phyloP scores from a whole-genome alignment of 2,888 invertebrate species.

The Serrognathus titanus region DNA sequence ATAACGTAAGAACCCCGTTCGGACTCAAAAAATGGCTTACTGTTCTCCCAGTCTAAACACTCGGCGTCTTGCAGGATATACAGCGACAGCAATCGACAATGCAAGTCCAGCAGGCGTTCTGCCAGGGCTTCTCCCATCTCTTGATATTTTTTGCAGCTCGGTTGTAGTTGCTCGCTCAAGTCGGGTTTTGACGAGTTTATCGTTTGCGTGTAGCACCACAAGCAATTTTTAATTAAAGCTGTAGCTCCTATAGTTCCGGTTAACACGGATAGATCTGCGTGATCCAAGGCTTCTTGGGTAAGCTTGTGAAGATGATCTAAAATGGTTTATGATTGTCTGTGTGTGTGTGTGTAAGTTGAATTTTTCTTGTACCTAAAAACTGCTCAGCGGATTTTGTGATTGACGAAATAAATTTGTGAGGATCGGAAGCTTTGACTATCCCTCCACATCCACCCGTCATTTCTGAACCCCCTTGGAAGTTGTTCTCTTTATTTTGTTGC shows the following conservation, averaged over 20 bases:
- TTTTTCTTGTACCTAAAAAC: constrained; percentile 54
- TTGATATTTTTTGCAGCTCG: constrained; percentile 69
- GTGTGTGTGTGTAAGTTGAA: background rate
- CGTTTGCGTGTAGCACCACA: constrained; percentile 72
- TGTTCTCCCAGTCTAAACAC: constrained; percentile 69
- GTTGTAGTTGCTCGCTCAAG: constrained; percentile 40
- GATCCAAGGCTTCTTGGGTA: constrained; percentile 80
- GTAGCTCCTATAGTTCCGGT: constrained; percentile 80
- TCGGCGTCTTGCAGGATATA: constrained; percentile 82
- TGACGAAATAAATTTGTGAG: constrained; percentile 69
- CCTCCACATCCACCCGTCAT: constrained; percentile 50
- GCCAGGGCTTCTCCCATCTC: constrained; percentile 84
- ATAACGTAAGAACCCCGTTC: constrained; percentile 77
- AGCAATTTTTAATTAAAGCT: constrained; percentile 71
- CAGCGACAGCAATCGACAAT: constrained; percentile 71
- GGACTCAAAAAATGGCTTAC: constrained; percentile 63
- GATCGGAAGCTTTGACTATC: constrained; percentile 72
- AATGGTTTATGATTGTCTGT: background rate
- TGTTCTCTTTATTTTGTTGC: constrained; percentile 25
- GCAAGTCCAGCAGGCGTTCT: constrained; percentile 76
- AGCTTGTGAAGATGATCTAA: constrained; percentile 71
- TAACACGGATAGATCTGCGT: constrained; percentile 76
- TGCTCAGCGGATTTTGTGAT: constrained; percentile 70
- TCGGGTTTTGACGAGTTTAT: constrained; percentile 36
- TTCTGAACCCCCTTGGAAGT: constrained; percentile 50